Base-by-base conservation (phyloP, 1,140 invertebrate species). In the Sitophilus oryzae region DNA sequence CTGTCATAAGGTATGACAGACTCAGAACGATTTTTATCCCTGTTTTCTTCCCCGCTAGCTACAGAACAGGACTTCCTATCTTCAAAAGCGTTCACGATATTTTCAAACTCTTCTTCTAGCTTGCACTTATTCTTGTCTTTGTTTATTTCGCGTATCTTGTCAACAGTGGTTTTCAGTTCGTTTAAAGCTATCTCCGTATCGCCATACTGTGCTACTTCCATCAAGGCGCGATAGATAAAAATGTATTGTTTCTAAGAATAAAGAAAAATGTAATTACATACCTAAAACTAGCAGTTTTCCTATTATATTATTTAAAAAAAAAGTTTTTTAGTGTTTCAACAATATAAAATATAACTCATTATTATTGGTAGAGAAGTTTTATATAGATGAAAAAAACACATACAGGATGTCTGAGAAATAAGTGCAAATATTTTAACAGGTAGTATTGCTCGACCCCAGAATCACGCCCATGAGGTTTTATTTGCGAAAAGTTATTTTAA, bases 151-250 rank as follows among this genome's bases (percentile, higher is more conserved):
- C 84, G 81, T 23, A 93, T 70, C 57, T 82, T 82, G 61, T 89
- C 86, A 18, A 89, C 76, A 10, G 78, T 74, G 9, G 74, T 66
- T 71, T 86, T 88, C 37, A 95, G 77, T 50, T 85, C 78, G 6
- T 77, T 74, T 0, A 84, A 81, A 25, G 79, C 75, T 49, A 94
- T 83, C 76, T 96, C 93, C 0, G 94, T 97, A 71, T 95, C 90
- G 2, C 93, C 93, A 76, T 93, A 96, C 59, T 93, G 86, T 9
- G 90, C 84, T 72, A 88, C 88, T 73, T 98, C 95, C 72, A 97
- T 85, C 14, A 98, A 71, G 40, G 93, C 89, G 42, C 92, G 88
- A 73, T 98, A 97, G 53, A 98, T 88, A 75, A 98, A 98, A 58
- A 97, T 91, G 73, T 97, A 98, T 78, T 98, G 94, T 81, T 96